These are phyloP conservation scores for Volucella zonaria DNA, from an alignment of 2,888 invertebrate species.

Conservation along the genomic window DNA sequence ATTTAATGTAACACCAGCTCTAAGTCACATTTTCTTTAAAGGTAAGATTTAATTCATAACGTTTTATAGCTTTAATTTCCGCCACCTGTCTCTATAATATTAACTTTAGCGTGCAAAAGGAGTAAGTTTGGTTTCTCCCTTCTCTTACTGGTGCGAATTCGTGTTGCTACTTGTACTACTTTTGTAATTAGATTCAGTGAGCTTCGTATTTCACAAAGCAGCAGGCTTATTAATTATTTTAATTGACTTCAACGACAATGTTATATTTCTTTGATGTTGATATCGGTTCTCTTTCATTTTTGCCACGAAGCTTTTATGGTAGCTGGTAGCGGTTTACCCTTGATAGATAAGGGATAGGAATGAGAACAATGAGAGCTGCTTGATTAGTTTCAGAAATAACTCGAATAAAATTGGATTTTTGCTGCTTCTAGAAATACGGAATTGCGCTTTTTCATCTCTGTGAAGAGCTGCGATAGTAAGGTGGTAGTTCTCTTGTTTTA, in stretches of 20 bases:
- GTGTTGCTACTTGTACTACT: slow-evolving; percentile 26
- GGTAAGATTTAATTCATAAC: slow-evolving; percentile 71
- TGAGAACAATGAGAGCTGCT: not conserved
- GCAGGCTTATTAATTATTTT: slow-evolving; percentile 42
- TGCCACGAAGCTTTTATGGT: not conserved
- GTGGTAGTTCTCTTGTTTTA: no score
- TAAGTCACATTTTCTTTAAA: slow-evolving; percentile 75
- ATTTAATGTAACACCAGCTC: slow-evolving; percentile 11
- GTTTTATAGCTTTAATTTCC: slow-evolving; percentile 4
- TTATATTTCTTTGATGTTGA: slow-evolving; percentile 46
- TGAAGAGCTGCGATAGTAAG: slow-evolving; percentile 3
- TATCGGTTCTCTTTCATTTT: slow-evolving; percentile 19
- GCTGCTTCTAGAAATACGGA: not conserved
- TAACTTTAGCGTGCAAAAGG: not conserved
- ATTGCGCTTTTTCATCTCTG: not conserved
- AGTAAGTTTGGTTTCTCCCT: no score
- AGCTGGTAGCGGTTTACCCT: slow-evolving; percentile 7
- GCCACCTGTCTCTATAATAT: not conserved
- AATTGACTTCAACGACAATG: slow-evolving; percentile 45
- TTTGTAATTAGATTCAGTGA: slow-evolving; percentile 41
- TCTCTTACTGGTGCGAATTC: not conserved
- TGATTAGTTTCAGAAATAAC: slow-evolving; percentile 41
- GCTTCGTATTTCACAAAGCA: slow-evolving; percentile 46
- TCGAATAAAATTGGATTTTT: slow-evolving; percentile 41
- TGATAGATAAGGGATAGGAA: not conserved